Conservation (phyloP, 2,888 invertebrate genomes). For the Eristalinus sepulchralis region DNA sequence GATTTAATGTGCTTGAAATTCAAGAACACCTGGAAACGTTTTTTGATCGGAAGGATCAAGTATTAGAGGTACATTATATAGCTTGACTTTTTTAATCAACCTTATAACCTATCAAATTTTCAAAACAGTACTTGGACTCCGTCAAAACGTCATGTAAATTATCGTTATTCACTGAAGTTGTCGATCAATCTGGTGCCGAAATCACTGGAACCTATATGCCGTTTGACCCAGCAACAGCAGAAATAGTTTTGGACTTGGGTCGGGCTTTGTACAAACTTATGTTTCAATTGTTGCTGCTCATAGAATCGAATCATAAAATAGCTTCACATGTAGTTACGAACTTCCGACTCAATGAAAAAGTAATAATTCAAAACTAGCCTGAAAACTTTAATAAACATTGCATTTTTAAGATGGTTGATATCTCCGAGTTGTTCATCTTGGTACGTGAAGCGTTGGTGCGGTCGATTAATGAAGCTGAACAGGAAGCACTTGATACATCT, state of each 20-base stretch:
- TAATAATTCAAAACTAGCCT: conserved; percentile 73
- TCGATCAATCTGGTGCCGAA: conserved; percentile 81
- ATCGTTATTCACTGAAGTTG: conserved; percentile 85
- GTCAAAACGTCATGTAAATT: conserved; percentile 91
- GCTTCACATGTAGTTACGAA: conserved; percentile 84
- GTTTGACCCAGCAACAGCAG: conserved; percentile 84
- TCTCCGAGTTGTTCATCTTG: conserved; percentile 84
- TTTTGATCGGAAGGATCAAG: conserved; percentile 94
- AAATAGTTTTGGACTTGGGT: conserved; percentile 90
- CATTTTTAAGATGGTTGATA: conserved; percentile 83
- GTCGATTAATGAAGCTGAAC: conserved; percentile 84
- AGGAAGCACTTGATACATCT: conserved; percentile 81
- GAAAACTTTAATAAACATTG: neutral
- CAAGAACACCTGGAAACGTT: conserved; percentile 98
- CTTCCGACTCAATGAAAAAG: conserved; percentile 84
- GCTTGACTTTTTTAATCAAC: neutral
- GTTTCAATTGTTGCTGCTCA: conserved; percentile 93
- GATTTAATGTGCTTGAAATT: conserved; percentile 94
- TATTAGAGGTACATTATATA: conserved; percentile 85
- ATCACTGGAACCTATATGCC: conserved; percentile 78
- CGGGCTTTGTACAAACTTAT: conserved; percentile 94
- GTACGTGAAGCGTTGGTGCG: conserved; percentile 84
- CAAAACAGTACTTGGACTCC: conserved; percentile 87
- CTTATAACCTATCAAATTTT: conserved; percentile 49
- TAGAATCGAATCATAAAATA: conserved; percentile 94